Evolutionary conservation across 2,113 vertebrate species (phyloP), one percentile per base, ranked within the genome.

Genomic region (Hystrix brachyura): DNA sequence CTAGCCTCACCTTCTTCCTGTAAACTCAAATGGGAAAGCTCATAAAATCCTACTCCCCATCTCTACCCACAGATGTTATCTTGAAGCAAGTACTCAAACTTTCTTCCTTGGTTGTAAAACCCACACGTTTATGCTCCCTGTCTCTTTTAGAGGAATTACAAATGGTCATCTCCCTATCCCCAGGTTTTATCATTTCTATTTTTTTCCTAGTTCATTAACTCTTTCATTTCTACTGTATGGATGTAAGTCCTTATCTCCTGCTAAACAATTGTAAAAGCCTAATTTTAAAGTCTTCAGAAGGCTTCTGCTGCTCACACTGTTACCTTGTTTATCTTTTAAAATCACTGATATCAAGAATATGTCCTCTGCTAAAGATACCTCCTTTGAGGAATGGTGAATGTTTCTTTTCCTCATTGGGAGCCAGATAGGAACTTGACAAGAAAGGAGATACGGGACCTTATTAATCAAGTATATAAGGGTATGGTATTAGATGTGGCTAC

Each of bases 391-490:
- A 91, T 93, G 29, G 64, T 53, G 62, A 91, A 89, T 95, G 19
- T 87, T 95, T 25, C 51, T 95, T 96, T 96, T 96, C 69, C 46
- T 96, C 29, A 84, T 21, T 96, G 74, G 84, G 38, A 97, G 84
- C 69, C 90, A 88, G 82, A 90, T 90, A 93, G 87, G 71, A 94
- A 92, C n/a, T 78, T 96, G 87, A 29, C 83, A 96, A 87, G 55
- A 87, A 76, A 95, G 80, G 51, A 76, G 29, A 88, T 81, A 13
- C 72, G 55, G 25, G 64, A 72, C 43, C 32, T 93, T 86, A 29
- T 76, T 89, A 83, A 82, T 96, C 65, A 93, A 64, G 85, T 7
- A 69, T 57, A 71, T 94, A 51, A 27, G 51, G 57, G 21, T 76
- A 57, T 81, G 9, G 7, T 74, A 12, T 96, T 83, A 84, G 79